phyloP scores from a whole-genome alignment of 2,797 vertebrate species.

The Danio aesculapii region DNA sequence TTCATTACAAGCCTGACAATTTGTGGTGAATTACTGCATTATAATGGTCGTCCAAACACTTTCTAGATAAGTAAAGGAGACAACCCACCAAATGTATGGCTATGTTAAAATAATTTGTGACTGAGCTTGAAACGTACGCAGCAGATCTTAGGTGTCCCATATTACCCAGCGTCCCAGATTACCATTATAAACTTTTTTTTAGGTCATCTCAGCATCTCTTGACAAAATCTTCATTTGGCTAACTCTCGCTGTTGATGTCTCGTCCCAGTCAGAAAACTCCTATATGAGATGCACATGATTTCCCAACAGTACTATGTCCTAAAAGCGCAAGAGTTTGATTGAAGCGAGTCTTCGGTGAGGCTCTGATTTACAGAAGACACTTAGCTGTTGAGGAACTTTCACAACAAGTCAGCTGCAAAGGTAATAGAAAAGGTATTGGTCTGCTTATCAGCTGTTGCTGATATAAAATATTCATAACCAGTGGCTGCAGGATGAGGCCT shows the following conservation, averaged over 20 bases:
- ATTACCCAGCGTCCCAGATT: not conserved
- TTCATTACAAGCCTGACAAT: not conserved
- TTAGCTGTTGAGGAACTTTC: conserved; percentile 10
- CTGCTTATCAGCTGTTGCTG: conserved; percentile 69
- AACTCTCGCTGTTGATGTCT: not conserved
- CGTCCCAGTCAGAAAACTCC: not conserved
- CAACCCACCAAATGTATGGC: not conserved
- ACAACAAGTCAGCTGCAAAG: not conserved
- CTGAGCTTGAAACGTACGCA: not conserved
- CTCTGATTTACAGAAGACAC: not conserved
- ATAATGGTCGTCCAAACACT: not conserved
- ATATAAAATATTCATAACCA: conserved; percentile 77
- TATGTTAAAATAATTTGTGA: not conserved
- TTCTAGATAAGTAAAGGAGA: not conserved
- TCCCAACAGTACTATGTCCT: not conserved
- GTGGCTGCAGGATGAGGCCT: conserved; percentile 67
- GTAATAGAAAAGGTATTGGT: conserved; percentile 15
- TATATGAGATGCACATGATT: not conserved
- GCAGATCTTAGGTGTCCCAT: not conserved
- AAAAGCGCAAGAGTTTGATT: not conserved
- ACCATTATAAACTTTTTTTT: not conserved
- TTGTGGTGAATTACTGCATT: not conserved
- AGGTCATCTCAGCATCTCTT: not conserved
- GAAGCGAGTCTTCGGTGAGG: not conserved
- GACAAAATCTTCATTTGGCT: conserved; percentile 2